Evolutionary conservation across 2,888 invertebrate species (phyloP).

Genomic region (Nomada hirtipes): DNA sequence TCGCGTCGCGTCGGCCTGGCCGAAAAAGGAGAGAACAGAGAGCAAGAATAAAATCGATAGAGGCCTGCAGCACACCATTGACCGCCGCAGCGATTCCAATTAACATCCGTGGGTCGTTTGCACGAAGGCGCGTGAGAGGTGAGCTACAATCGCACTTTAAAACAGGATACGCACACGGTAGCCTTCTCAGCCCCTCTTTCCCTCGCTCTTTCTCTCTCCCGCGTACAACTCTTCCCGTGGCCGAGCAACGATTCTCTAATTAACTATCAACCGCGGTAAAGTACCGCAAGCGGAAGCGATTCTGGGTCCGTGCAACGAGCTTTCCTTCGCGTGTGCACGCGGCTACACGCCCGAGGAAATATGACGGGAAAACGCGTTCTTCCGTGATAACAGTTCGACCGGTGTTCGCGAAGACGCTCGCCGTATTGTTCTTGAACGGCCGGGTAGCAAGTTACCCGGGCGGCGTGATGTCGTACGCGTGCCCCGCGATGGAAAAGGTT

Average conservation of each 20-base stretch:
- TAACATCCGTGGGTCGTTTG: conserved; percentile 66
- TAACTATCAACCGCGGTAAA: conserved; percentile 69
- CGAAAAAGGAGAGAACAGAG: conserved; percentile 22
- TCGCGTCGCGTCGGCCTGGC: no score
- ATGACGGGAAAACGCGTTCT: conserved; percentile 60
- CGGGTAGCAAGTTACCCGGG: conserved; percentile 30
- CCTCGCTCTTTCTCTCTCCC: background rate
- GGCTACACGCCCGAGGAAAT: conserved; percentile 29
- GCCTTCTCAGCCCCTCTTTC: background rate
- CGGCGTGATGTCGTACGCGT: conserved; percentile 17
- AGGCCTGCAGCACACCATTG: conserved; percentile 1
- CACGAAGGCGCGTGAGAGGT: conserved; percentile 66
- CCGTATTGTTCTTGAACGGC: conserved; percentile 55
- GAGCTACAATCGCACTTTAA: conserved; percentile 40
- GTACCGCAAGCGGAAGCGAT: conserved; percentile 80
- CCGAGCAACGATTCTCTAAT: conserved; percentile 76
- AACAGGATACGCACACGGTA: conserved; percentile 45
- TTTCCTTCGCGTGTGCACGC: conserved; percentile 51
- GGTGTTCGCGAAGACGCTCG: conserved; percentile 47
- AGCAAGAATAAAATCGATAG: conserved; percentile 31
- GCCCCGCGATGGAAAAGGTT: background rate
- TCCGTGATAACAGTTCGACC: conserved; percentile 69
- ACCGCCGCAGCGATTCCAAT: conserved; percentile 47
- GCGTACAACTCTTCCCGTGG: conserved; percentile 41
- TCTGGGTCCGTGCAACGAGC: conserved; percentile 62